Evolutionary conservation across 2,113 vertebrate species (phyloP), one percentile per base, ranked within the genome.

Genomic region (Grammomys surdaster): DNA sequence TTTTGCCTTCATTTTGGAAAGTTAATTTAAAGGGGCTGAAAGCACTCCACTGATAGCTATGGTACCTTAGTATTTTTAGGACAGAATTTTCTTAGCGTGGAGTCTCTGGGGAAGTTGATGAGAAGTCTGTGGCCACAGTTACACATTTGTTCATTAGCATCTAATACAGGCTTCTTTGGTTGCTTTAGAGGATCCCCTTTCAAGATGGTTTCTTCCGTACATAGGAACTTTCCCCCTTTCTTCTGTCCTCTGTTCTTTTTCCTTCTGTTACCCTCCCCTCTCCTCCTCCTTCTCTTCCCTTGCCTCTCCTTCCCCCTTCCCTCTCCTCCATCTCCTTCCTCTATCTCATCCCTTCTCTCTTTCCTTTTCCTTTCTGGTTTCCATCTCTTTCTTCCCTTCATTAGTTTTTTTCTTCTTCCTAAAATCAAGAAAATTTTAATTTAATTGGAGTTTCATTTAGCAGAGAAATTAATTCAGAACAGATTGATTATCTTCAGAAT

Each of bases 1-100:
- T 89, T 95, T 94, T 95, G 51, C n/a, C 33, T 94, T 90, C 48
- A n/a, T 60, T 76, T 93, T 85, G 78, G 65, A 86, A 69, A 92
- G 85, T 51, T 86, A 80, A 91, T 86, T 88, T 95, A 76, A 63
- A 20, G 9, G 28, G 36, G 20, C 10, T 56, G 22, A 19, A 86
- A 90, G 46, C 86, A 70, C 67, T 84, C 73, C 78, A 17, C 16
- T 26, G 7, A 31, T 70, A 31, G 19, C 65, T 73, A 31, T 46
- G 33, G 33, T 81, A 5, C 76, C n/a, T 46, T 16, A 73, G n/a
- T 73, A 67, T n/a, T 69, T 67, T 36, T n/a, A 89, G 92, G 70
- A 63, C 40, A 78, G 9, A 75, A 54, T 54, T 58, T 93, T 7
- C 17, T 46, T 58, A 76, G 78, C 33, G 3, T 43, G 24, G 88